Percentiles rank a stretch among this genome's conserved stretches.
Evolutionary conservation across 1,140 invertebrate genomes (phyloP).

Genomic region (Venustaconcha ellipsiformis): DNA sequence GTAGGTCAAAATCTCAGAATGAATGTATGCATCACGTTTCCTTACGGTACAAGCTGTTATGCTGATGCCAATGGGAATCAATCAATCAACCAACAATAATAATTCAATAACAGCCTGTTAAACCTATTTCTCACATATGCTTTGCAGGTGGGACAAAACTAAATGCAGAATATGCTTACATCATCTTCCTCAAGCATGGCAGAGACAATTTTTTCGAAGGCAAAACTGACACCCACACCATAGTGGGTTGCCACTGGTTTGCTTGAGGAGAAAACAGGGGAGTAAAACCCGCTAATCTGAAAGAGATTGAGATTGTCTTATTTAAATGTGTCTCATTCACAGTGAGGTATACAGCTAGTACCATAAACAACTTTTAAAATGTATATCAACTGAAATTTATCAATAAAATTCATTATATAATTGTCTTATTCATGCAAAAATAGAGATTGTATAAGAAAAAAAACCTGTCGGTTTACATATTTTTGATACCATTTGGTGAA

Average conservation of each 20-base stretch:
- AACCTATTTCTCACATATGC: no score
- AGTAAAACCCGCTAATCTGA: constrained; percentile 53
- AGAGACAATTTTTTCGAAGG: constrained; percentile 77
- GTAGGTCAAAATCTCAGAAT: background rate
- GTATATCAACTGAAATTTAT: no score
- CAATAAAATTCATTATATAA: no score
- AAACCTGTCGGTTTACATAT: no score
- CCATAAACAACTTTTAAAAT: no score
- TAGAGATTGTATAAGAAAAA: no score
- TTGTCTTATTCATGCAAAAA: no score
- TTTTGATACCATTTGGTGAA: no score
- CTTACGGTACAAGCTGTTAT: background rate
- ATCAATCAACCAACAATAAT: background rate
- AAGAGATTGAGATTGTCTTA: background rate
- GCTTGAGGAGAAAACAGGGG: constrained; percentile 20
- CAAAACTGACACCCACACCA: constrained; percentile 82
- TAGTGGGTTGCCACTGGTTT: constrained; percentile 13
- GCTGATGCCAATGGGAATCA: background rate
- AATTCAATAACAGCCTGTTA: no score
- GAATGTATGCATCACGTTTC: background rate
- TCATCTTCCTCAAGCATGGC: constrained; percentile 70
- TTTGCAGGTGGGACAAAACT: no score
- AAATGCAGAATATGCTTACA: constrained; percentile 30
- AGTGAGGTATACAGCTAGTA: no score
- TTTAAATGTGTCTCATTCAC: no score